These are phyloP conservation scores for Promerops cafer DNA, from an alignment of 2,113 vertebrate genomes.

Conservation along the genomic window DNA sequence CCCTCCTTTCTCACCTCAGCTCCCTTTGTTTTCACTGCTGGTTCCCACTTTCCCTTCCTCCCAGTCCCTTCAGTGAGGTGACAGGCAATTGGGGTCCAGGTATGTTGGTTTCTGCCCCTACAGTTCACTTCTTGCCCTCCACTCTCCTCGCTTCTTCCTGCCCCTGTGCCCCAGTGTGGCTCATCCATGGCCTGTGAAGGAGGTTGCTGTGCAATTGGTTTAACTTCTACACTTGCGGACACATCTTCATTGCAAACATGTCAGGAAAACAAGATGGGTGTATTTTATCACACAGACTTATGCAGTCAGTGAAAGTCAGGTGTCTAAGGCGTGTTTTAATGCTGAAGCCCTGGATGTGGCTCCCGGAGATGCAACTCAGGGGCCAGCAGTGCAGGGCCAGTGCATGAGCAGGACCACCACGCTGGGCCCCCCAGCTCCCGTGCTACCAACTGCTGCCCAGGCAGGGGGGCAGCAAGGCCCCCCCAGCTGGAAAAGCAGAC, in stretches of 20 bases:
- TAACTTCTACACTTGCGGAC: neutral
- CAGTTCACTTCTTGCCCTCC: neutral
- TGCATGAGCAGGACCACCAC: accelerated
- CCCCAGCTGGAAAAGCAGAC: neutral
- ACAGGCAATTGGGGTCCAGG: neutral
- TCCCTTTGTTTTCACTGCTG: neutral
- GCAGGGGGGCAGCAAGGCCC: neutral
- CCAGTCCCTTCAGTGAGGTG: neutral
- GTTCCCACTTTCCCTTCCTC: neutral
- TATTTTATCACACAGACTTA: neutral
- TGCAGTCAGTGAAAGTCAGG: neutral
- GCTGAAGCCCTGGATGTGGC: neutral
- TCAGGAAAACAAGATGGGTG: neutral
- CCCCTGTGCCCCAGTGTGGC: neutral
- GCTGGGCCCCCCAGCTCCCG: accelerated
- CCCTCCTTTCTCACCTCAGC: neutral
- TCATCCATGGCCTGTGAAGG: neutral
- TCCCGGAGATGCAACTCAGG: neutral
- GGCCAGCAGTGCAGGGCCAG: neutral
- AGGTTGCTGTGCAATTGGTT: neutral
- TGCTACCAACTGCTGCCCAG: accelerated
- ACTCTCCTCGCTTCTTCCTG: neutral
- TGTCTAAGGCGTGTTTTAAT: neutral
- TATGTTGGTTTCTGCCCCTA: neutral
- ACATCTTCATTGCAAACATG: neutral